Evolutionary conservation across 2,113 vertebrate species (phyloP).

Genomic region (Illadopsis cleaveri): DNA sequence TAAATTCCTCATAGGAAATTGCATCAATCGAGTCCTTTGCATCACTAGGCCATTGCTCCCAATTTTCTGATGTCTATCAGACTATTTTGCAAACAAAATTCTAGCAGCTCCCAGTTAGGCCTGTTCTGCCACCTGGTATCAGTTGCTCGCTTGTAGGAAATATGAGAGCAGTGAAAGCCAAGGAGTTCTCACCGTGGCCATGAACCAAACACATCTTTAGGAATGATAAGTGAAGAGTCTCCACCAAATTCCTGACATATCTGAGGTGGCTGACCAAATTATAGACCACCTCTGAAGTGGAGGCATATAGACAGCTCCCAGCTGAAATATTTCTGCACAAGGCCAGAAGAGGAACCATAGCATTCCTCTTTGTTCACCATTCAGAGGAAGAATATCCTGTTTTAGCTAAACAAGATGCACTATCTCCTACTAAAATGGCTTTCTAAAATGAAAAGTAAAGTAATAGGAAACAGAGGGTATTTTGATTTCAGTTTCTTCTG

Average conservation of each 20-base stretch:
- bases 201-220: neutral
- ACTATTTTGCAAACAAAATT: neutral
- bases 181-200: neutral
- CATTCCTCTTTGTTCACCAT: neutral
- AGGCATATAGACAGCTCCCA: neutral
- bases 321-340: neutral
- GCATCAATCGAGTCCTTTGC: neutral
- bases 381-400: neutral
- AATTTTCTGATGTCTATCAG: neutral
- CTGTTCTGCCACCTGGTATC: neutral
- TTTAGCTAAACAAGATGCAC: neutral
- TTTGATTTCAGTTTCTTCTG: constrained; percentile 7
- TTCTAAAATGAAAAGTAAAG: constrained; percentile 39
- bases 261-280: neutral
- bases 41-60: neutral
- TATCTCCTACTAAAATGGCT: constrained; percentile 4
- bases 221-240: neutral
- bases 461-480: constrained; percentile 31
- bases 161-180: neutral
- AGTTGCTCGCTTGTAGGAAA: neutral
- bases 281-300: neutral
- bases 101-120: neutral
- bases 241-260: neutral
- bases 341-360: neutral
- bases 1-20: neutral